Conservation (phyloP, 2,797 vertebrate species). For the Eurystomus glaucurus region DNA sequence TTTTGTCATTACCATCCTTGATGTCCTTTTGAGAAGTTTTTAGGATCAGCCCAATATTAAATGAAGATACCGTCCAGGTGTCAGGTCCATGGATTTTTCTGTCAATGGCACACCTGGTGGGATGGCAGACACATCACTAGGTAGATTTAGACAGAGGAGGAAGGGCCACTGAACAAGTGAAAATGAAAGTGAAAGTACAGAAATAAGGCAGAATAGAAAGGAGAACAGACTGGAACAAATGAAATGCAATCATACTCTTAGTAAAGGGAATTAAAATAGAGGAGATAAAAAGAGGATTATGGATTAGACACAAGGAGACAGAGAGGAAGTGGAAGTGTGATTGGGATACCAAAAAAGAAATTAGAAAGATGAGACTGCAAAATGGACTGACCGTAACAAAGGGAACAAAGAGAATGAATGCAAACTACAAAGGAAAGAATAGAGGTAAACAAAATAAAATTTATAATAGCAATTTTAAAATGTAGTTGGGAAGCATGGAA, state of each 20-base stretch:
- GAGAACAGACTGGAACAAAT: neutral
- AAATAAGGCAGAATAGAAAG: neutral
- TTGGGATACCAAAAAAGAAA: neutral
- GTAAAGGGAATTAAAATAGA: neutral
- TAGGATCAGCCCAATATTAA: neutral
- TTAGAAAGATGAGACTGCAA: neutral
- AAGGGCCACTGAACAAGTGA: neutral
- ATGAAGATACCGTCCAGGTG: neutral
- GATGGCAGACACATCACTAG: neutral
- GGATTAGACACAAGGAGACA: neutral
- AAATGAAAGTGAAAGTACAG: neutral
- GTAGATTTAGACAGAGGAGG: neutral
- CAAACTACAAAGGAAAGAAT: neutral
- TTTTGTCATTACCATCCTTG: neutral
- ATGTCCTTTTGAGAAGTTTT: neutral
- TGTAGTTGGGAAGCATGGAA: neutral
- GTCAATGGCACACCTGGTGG: neutral
- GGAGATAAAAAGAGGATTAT: neutral
- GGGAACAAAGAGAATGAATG: neutral
- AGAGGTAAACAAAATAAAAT: neutral
- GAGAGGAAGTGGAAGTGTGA: neutral
- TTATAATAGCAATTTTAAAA: neutral
- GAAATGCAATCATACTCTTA: neutral
- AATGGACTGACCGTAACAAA: neutral
- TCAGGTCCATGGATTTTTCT: neutral